Conservation (phyloP, 23 tunicate species). For the Ascidia mentula region DNA sequence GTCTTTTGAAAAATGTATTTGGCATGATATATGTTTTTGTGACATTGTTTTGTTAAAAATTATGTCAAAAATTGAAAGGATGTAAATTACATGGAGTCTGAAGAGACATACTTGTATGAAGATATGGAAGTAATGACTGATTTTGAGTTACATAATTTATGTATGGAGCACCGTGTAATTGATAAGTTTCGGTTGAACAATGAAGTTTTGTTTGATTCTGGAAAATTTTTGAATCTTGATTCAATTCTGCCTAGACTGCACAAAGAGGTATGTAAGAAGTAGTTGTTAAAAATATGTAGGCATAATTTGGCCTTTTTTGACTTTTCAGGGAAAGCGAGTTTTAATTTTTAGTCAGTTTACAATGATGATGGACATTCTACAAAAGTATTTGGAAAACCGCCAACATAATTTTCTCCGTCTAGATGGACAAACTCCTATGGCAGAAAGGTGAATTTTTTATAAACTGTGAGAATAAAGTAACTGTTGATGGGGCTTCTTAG, state of each 20-base stretch:
- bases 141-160: conserved; percentile 85
- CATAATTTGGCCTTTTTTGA: too few species aligned
- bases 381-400: conserved; percentile 50
- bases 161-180: conserved; percentile 23
- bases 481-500: too few species aligned
- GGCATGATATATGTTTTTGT: background rate
- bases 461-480: too few species aligned
- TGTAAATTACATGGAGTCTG: conserved; percentile 47
- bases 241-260: conserved; percentile 46
- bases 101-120: conserved; percentile 61
- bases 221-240: conserved; percentile 75
- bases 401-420: conserved; percentile 52
- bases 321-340: conserved; percentile 49
- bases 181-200: conserved; percentile 32
- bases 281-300: background rate
- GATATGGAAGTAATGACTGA: conserved; percentile 99
- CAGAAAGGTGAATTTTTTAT: conserved; percentile 26
- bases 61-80: conserved; percentile 44
- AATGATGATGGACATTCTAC: conserved; percentile 93
- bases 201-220: conserved; percentile 47
- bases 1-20: conserved; percentile 45
- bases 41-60: background rate
- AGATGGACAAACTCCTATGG: conserved; percentile 76
- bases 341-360: conserved; percentile 88
- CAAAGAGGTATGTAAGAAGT: conserved; percentile 20